Percentiles rank a stretch among this genome's conserved stretches.
phyloP scores from a whole-genome alignment of 2,113 vertebrate species.

The Aythya baeri region DNA sequence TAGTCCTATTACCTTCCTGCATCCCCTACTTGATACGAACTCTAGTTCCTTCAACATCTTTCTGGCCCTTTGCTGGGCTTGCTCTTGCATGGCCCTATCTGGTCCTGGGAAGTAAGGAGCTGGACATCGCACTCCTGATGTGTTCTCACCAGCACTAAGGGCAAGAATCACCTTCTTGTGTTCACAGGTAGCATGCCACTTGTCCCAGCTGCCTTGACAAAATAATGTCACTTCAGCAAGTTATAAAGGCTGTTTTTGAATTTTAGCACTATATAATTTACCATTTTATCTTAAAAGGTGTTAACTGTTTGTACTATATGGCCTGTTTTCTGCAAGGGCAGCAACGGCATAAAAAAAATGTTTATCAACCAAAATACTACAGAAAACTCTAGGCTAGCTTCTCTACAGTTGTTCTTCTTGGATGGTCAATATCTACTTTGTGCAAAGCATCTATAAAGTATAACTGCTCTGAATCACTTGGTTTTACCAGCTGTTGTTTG shows the following conservation, averaged over 20 bases:
- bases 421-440: not conserved
- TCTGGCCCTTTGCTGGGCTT: not conserved
- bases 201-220: not conserved
- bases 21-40: fast-evolving
- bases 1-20: not conserved
- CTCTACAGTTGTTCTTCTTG: not conserved
- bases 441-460: not conserved
- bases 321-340: not conserved
- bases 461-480: not conserved
- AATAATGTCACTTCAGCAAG: not conserved
- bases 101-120: not conserved
- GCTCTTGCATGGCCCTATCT: not conserved
- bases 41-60: not conserved
- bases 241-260: not conserved
- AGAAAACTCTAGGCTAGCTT: not conserved
- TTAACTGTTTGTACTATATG: not conserved
- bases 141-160: too few species aligned
- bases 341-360: not conserved
- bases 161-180: not conserved
- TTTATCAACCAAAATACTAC: not conserved
- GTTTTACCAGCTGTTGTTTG: not conserved
- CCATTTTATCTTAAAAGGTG: not conserved
- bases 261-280: not conserved
- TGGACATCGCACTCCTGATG: not conserved
- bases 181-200: not conserved